phyloP scores from a whole-genome alignment of 92 coral and sea anemone genomes.

The Porites divaricata region DNA sequence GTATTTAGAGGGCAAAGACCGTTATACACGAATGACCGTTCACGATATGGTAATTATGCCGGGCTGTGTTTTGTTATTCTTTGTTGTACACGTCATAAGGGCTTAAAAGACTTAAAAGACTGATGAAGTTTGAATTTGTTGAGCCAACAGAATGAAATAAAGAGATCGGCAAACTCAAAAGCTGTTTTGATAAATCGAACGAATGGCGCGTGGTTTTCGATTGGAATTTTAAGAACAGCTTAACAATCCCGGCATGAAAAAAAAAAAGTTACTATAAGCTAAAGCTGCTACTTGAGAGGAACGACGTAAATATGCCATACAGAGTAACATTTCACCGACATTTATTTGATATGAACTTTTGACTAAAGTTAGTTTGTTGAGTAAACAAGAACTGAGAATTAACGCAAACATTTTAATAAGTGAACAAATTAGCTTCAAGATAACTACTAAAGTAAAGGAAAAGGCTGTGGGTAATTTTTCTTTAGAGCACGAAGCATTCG shows the following conservation, averaged over 20 bases:
- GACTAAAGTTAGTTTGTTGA: not conserved
- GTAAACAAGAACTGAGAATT: constrained; percentile 10
- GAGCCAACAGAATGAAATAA: constrained; percentile 5
- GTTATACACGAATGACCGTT: constrained; percentile 10
- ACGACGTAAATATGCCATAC: not conserved
- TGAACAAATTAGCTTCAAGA: constrained; percentile 1
- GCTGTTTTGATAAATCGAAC: not conserved
- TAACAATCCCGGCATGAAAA: constrained; percentile 1
- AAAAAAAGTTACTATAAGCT: not conserved
- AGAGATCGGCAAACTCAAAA: constrained; percentile 5
- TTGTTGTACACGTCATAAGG: constrained; percentile 22
- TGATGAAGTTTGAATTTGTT: constrained; percentile 21
- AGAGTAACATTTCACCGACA: not conserved
- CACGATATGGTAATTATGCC: constrained; percentile 16
- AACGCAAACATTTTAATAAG: constrained; percentile 2
- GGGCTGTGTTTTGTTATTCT: not conserved
- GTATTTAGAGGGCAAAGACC: constrained; percentile 11
- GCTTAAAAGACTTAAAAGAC: constrained; percentile 1
- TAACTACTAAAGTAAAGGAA: not conserved
- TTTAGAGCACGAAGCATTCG: not conserved
- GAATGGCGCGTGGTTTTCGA: not conserved
- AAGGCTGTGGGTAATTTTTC: not conserved
- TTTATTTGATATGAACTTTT: not conserved
- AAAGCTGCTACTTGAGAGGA: not conserved
- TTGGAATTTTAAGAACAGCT: not conserved